A percentile compares a stretch with the other conserved stretches of the same genome.
Evolutionary conservation across 30 jellyfish, hydroid and myxozoan genomes (phyloP).

Genomic region (Cassiopea xamachana): DNA sequence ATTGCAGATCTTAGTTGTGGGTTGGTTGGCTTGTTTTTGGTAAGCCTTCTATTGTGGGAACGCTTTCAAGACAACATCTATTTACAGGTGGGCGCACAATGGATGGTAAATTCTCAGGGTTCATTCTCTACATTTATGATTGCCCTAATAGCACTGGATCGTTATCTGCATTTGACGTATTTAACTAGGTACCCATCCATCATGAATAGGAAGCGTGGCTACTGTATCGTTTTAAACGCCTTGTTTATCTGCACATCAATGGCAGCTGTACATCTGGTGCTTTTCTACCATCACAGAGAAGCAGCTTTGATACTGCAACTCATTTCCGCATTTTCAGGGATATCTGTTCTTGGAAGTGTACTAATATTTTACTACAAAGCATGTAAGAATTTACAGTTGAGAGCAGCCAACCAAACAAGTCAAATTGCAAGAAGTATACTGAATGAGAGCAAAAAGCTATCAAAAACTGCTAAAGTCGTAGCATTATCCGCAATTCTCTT

Average conservation of each 20-base stretch:
- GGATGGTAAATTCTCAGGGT: neutral
- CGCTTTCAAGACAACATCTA: neutral
- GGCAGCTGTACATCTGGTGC: neutral
- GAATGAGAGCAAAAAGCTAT: neutral
- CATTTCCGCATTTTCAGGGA: neutral
- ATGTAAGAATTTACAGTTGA: neutral
- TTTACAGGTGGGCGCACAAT: neutral
- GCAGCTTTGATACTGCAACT: neutral
- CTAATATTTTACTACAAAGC: neutral
- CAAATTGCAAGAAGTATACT: neutral
- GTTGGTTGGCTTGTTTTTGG: neutral
- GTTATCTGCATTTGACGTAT: conserved; percentile 2
- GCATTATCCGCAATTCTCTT: neutral
- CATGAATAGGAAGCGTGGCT: conserved; percentile 2
- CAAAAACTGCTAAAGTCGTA: neutral
- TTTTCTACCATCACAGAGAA: neutral
- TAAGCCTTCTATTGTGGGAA: neutral
- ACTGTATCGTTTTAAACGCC: neutral
- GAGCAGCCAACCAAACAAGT: neutral
- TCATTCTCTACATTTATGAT: neutral
- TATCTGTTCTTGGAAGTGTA: neutral
- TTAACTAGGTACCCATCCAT: neutral
- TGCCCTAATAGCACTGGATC: conserved; percentile 1
- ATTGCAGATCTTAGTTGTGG: neutral
- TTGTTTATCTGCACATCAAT: neutral